A percentile compares a stretch with the other conserved stretches of the same genome.
These are phyloP conservation scores for Dendrolimus kikuchii DNA, from an alignment of 1,140 invertebrate genomes.

Conservation along the genomic window DNA sequence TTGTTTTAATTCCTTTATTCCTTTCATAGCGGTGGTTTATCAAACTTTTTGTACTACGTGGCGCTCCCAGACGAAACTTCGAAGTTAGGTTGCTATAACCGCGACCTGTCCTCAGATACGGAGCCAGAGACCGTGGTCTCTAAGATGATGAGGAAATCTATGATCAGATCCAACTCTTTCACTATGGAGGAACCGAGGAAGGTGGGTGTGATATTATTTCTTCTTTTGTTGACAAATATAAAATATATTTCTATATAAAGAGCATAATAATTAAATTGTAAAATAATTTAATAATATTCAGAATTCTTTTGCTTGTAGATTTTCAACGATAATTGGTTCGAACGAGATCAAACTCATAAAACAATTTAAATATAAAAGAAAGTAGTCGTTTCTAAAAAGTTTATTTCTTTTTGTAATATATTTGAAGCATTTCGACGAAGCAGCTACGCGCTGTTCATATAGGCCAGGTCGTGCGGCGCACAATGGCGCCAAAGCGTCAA, in stretches of 20 bases:
- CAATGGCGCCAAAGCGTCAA: too few relatives aligned
- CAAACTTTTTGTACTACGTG: slow-evolving; percentile 88
- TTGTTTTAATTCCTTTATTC: background rate
- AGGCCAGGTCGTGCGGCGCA: too few relatives aligned
- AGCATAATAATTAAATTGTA: too few relatives aligned
- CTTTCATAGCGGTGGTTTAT: slow-evolving; percentile 79
- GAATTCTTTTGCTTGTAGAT: too few relatives aligned
- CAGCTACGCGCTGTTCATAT: too few relatives aligned
- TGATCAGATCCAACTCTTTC: slow-evolving; percentile 40
- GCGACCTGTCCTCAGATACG: slow-evolving; percentile 34
- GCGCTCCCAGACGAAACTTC: slow-evolving; percentile 75
- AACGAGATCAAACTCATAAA: too few relatives aligned
- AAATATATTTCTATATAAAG: background rate
- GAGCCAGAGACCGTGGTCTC: slow-evolving; percentile 20
- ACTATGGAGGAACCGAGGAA: slow-evolving; percentile 58
- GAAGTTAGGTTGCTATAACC: slow-evolving; percentile 23
- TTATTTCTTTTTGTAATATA: too few relatives aligned
- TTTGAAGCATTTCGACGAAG: too few relatives aligned
- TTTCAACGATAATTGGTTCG: too few relatives aligned
- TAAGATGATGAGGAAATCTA: slow-evolving; percentile 17
- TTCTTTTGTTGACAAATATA: background rate
- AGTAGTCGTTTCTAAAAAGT: too few relatives aligned
- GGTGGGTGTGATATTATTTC: slow-evolving; percentile 24
- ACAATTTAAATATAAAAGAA: too few relatives aligned
- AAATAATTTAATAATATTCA: too few relatives aligned